These are phyloP conservation scores for Drosophila baimaii DNA, from an alignment of 1,140 invertebrate species.

Conservation along the genomic window DNA sequence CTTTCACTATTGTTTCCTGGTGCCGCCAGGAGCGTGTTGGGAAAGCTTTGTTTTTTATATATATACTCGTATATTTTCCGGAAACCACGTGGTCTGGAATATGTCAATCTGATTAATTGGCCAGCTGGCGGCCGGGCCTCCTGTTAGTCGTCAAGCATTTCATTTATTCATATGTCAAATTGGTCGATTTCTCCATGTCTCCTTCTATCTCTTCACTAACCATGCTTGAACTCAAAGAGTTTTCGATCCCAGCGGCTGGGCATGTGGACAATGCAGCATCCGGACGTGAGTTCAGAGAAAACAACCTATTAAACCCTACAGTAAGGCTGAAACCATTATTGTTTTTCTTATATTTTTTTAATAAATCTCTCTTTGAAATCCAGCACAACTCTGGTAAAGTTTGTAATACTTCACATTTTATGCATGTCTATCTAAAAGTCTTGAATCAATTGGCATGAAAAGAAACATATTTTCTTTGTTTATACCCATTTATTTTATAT, in stretches of 20 bases:
- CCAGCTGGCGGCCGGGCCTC: slow-evolving; percentile 35
- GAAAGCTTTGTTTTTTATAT: slow-evolving; percentile 15
- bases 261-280: slow-evolving; percentile 35
- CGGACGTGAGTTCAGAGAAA: slow-evolving; percentile 48
- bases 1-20: slow-evolving; percentile 26
- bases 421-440: slow-evolving; percentile 1
- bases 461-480: neutral
- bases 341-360: neutral
- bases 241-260: slow-evolving; percentile 25
- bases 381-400: slow-evolving; percentile 14
- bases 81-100: slow-evolving; percentile 17
- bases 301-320: slow-evolving; percentile 14
- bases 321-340: slow-evolving; percentile 21
- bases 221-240: slow-evolving; percentile 13
- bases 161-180: slow-evolving; percentile 40
- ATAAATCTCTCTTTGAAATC: neutral
- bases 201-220: slow-evolving; percentile 1
- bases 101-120: slow-evolving; percentile 67
- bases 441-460: slow-evolving; percentile 8
- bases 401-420: slow-evolving; percentile 4
- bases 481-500: neutral
- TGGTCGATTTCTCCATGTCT: slow-evolving; percentile 13
- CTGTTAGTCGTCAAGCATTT: slow-evolving; percentile 48
- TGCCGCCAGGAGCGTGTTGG: slow-evolving; percentile 23
- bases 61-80: neutral